Conservation (phyloP, 2,888 invertebrate genomes). For the Spodoptera littoralis region DNA sequence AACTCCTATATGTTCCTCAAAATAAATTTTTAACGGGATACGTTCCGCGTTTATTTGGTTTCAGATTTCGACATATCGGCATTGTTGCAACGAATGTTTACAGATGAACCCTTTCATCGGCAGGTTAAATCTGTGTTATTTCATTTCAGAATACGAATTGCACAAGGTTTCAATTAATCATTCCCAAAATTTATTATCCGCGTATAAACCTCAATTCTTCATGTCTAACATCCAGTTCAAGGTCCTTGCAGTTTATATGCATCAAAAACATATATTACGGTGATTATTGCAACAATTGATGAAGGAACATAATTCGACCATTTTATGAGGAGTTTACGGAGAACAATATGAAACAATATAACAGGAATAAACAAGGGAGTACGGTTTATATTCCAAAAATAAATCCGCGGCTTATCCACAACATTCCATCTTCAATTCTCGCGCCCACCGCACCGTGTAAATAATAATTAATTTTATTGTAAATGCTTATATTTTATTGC, state of each 20-base stretch:
- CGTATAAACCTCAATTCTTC: constrained; percentile 23
- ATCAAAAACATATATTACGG: constrained; percentile 7
- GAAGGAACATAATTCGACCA: constrained; percentile 31
- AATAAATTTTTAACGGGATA: too few relatives aligned
- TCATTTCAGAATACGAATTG: too few relatives aligned
- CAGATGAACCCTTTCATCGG: too few relatives aligned
- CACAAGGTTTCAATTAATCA: constrained; percentile 16
- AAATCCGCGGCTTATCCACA: constrained; percentile 65
- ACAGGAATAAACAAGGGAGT: constrained; percentile 26
- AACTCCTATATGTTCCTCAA: too few relatives aligned
- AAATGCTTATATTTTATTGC: constrained; percentile 89
- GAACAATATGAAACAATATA: constrained; percentile 9
- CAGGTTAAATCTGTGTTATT: too few relatives aligned
- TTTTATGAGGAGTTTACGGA: constrained; percentile 34
- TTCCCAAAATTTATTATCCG: constrained; percentile 9
- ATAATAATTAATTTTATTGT: constrained; percentile 90
- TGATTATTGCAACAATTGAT: constrained; percentile 28
- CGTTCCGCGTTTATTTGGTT: too few relatives aligned
- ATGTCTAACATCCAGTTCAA: constrained; percentile 23
- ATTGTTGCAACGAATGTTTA: too few relatives aligned
- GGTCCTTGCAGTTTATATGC: constrained; percentile 11
- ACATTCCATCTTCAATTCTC: constrained; percentile 63
- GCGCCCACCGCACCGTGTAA: constrained; percentile 86
- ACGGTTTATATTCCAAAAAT: constrained; percentile 33
- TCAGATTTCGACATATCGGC: too few relatives aligned